phyloP scores from a whole-genome alignment of 2,797 vertebrate genomes.

The Toxotes lorentzi region DNA sequence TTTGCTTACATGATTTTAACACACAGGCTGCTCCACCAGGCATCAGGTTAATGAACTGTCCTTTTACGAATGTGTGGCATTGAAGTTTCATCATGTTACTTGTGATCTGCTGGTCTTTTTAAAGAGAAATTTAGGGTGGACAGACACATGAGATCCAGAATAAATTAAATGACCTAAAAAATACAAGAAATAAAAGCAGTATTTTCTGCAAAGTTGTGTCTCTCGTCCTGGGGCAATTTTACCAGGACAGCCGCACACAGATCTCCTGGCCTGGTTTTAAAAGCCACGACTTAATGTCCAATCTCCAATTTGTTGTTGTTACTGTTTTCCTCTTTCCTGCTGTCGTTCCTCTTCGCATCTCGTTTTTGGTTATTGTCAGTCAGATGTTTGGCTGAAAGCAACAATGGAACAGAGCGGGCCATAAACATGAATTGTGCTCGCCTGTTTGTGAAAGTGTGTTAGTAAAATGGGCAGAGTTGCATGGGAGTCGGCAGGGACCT shows the following conservation, averaged over 20 bases:
- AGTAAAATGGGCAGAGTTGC: slow-evolving; percentile 42
- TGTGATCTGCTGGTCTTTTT: slow-evolving; percentile 39
- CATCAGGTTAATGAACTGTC: background rate
- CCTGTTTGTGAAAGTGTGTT: slow-evolving; percentile 58
- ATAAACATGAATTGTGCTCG: slow-evolving; percentile 58
- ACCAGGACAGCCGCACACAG: slow-evolving; percentile 6
- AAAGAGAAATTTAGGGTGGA: slow-evolving; percentile 2
- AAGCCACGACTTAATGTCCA: background rate
- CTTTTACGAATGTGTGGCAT: slow-evolving; percentile 22
- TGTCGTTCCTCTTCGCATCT: background rate
- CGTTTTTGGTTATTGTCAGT: slow-evolving; percentile 45
- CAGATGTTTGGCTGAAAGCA: slow-evolving; percentile 40
- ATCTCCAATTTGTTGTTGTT: slow-evolving; percentile 46
- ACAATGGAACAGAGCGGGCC: slow-evolving; percentile 39
- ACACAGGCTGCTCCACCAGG: background rate
- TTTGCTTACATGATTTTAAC: slow-evolving; percentile 29
- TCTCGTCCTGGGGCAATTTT: background rate
- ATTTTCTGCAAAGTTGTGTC: slow-evolving; percentile 7
- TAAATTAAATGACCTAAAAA: slow-evolving; percentile 52
- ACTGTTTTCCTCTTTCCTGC: slow-evolving; percentile 25
- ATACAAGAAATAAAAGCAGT: slow-evolving; percentile 27
- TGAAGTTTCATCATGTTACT: slow-evolving; percentile 49
- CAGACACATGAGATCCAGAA: slow-evolving; percentile 62
- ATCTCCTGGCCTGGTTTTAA: slow-evolving; percentile 19
- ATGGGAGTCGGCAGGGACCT: slow-evolving; percentile 69